These are phyloP conservation scores for Kryptolebias ocellatus DNA, from an alignment of 2,797 vertebrate species.

Conservation along the genomic window DNA sequence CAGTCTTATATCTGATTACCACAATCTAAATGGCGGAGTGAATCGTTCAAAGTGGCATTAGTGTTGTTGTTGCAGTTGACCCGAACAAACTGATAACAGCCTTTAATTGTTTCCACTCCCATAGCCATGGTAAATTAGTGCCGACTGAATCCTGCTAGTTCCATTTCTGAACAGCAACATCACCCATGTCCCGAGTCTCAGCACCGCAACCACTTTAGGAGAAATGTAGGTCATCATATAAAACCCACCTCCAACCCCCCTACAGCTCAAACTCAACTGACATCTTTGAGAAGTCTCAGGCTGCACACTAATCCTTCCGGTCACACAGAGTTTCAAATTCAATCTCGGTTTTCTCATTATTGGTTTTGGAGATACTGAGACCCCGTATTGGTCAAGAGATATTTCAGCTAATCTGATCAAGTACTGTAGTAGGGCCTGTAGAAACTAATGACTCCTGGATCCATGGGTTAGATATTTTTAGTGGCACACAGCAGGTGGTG, in stretches of 20 bases:
- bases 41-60: constrained; percentile 23
- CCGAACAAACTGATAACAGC: constrained; percentile 31
- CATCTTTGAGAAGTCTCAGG: constrained; percentile 75
- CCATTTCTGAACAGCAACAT: constrained; percentile 57
- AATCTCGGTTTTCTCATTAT: constrained; percentile 83
- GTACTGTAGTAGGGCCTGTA: constrained; percentile 55
- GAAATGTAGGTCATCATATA: constrained; percentile 79
- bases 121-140: constrained; percentile 38
- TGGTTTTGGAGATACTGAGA: constrained; percentile 78
- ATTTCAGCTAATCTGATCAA: constrained; percentile 80
- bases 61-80: constrained; percentile 37
- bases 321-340: constrained; percentile 83
- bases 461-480: constrained; percentile 65
- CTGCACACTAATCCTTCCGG: constrained; percentile 77
- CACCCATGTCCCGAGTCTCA: constrained; percentile 56
- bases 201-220: constrained; percentile 65
- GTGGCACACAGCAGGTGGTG: constrained; percentile 40
- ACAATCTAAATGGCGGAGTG: constrained; percentile 7
- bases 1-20: constrained; percentile 11
- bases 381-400: constrained; percentile 80
- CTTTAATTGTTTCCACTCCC: constrained; percentile 29
- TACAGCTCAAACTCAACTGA: constrained; percentile 70
- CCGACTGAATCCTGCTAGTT: constrained; percentile 49
- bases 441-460: constrained; percentile 69
- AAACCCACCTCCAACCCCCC: constrained; percentile 58